A percentile compares a stretch with the other conserved stretches of the same genome.
phyloP scores from a whole-genome alignment of 1,140 invertebrate genomes.

The Drosophila pruinosa region DNA sequence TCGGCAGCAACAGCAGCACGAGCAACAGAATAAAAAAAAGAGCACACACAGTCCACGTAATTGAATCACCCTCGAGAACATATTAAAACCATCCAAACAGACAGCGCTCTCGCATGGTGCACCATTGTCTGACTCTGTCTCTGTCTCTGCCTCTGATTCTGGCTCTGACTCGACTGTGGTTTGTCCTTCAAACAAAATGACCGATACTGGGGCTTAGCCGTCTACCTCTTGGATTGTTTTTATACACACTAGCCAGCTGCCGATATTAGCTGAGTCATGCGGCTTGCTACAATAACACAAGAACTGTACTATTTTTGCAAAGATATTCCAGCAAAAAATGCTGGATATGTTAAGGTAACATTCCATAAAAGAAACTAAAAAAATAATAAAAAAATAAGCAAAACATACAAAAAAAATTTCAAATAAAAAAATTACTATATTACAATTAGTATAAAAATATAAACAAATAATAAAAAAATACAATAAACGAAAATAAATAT shows the following conservation, averaged over 20 bases:
- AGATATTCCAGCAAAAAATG: no score
- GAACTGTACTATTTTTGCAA: no score
- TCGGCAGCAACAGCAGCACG: conserved; percentile 32
- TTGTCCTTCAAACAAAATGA: conserved; percentile 76
- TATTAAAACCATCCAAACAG: conserved; percentile 69
- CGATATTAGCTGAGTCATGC: background rate
- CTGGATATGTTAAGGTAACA: no score
- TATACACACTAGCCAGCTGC: background rate
- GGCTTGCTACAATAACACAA: background rate
- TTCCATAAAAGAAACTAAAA: no score
- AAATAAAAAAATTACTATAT: no score
- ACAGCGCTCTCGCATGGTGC: conserved; percentile 29
- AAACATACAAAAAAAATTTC: no score
- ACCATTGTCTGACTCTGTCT: conserved; percentile 36
- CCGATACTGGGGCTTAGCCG: conserved; percentile 65
- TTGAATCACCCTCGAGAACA: conserved; percentile 79
- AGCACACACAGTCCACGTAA: conserved; percentile 69
- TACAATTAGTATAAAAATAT: no score
- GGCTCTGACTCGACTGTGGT: conserved; percentile 46
- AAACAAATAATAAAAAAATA: no score
- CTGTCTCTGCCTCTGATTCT: background rate
- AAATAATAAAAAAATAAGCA: no score
- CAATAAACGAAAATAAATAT: no score
- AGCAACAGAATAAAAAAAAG: conserved; percentile 42
- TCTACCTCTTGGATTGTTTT: conserved; percentile 25